Conservation (phyloP, 2,113 vertebrate genomes). For the Leucopsar rothschildi region DNA sequence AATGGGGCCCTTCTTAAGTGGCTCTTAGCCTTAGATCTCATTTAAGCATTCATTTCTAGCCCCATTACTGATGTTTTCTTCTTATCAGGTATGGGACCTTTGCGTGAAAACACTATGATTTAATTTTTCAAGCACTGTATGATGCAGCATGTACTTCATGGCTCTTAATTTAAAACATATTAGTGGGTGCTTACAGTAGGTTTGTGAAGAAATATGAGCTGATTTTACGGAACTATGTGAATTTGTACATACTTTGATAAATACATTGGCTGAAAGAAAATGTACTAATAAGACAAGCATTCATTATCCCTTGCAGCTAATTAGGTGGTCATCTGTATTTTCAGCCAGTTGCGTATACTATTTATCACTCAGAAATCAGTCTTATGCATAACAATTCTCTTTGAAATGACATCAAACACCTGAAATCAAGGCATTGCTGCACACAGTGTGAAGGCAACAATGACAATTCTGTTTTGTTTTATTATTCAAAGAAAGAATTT, state of each 20-base stretch:
- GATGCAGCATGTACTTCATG: background rate
- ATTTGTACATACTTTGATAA: background rate
- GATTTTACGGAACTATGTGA: background rate
- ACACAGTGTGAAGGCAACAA: background rate
- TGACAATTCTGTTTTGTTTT: background rate
- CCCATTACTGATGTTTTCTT: background rate
- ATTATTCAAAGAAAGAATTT: slow-evolving; percentile 6
- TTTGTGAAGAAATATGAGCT: background rate
- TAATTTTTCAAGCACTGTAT: background rate
- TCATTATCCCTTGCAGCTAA: background rate
- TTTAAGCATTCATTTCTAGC: background rate
- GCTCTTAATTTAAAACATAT: background rate
- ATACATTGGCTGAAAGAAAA: background rate
- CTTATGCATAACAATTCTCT: background rate
- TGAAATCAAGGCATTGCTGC: background rate
- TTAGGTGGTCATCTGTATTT: background rate
- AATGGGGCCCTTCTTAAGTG: background rate
- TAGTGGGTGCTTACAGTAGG: background rate
- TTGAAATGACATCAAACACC: background rate
- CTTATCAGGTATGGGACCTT: background rate
- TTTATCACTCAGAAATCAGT: background rate
- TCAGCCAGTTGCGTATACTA: background rate
- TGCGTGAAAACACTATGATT: background rate
- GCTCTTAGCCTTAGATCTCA: background rate
- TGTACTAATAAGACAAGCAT: background rate